phyloP scores from a whole-genome alignment of 2,113 vertebrate genomes.

The Crotalus helleri region DNA sequence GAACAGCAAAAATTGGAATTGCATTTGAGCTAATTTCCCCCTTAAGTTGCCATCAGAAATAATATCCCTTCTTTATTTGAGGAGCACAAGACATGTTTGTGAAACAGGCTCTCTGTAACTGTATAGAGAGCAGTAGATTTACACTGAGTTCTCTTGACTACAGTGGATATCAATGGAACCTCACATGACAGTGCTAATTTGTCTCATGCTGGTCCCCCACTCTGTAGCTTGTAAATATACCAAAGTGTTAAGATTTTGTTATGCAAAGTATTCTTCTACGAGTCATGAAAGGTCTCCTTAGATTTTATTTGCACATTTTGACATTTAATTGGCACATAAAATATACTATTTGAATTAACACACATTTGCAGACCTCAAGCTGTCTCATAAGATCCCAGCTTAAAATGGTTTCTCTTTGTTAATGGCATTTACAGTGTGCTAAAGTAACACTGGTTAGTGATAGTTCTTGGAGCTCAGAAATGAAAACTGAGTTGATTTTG shows the following conservation, averaged over 20 bases:
- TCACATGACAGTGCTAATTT: slow-evolving; percentile 46
- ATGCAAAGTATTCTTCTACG: slow-evolving; percentile 33
- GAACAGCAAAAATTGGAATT: not conserved
- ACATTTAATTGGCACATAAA: slow-evolving; percentile 43
- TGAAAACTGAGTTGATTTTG: slow-evolving; percentile 43
- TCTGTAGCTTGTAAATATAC: not conserved
- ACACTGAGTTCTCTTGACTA: slow-evolving; percentile 47
- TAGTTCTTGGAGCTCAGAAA: slow-evolving; percentile 45
- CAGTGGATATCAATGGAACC: slow-evolving; percentile 45
- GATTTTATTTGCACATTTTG: slow-evolving; percentile 46
- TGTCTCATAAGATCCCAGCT: not conserved
- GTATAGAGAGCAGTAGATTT: slow-evolving; percentile 31
- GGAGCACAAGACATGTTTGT: not conserved
- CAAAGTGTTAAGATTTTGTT: slow-evolving; percentile 26
- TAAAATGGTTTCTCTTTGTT: slow-evolving; percentile 42
- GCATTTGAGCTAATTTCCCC: not conserved
- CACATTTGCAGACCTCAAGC: not conserved
- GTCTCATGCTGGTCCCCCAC: slow-evolving; percentile 35
- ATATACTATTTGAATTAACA: slow-evolving; percentile 29
- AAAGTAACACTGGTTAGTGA: slow-evolving; percentile 48
- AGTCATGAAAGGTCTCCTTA: slow-evolving; percentile 22
- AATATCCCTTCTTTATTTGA: slow-evolving; percentile 35
- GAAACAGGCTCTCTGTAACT: slow-evolving; percentile 48
- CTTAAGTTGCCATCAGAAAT: not conserved
- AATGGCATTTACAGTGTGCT: slow-evolving; percentile 50